Evolutionary conservation across 1,140 invertebrate species (phyloP), one percentile per base, ranked within the genome.

Genomic region (Drosophila subobscura): DNA sequence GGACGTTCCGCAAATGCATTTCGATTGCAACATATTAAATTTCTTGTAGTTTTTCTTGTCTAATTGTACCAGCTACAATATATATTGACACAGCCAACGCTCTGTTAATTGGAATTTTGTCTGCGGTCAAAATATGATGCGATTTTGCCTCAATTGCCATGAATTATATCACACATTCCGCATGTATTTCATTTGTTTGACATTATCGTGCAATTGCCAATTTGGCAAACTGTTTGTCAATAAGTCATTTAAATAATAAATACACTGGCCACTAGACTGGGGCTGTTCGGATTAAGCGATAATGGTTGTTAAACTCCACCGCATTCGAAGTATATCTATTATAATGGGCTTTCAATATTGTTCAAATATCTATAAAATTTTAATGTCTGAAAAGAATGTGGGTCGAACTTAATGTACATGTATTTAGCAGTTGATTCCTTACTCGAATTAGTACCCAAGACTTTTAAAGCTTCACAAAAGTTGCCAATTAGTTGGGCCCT

Each of bases 201-300:
- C 27, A 77, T 77, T 77, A 68, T 73, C 41, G 60, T 40, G 37
- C 63, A 55, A 64, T 78, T 83, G 68, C 27, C 79, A 73, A 77
- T 72, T 77, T 22, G 25, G 52, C 40, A 70, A 70, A 70, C 16
- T 37, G 40, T 25, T 42, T 71, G 67, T 58, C 67, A 71, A 71
- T 71, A 58, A 45, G 23, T 40, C 65, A 70, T 40, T 50, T 45
- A 70, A 51, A 58, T 58, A 49, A 45, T 33, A n/a, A 50, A 70
- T 33, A 14, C 23, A 16, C 22, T 44, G 33, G 25, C 42, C 33
- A 68, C 42, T 50, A 27, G 46, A 66, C 40, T 54, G 64, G 40
- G 64, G 40, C 23, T 14, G 37, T 67, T 27, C 29, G 23, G 47
- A 65, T 67, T 29, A 46, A 46, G 16, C 27, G 20, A 60, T 46